Evolutionary conservation across 2,797 vertebrate genomes (phyloP).

Genomic region (Acrossocheilus wenchowensis): DNA sequence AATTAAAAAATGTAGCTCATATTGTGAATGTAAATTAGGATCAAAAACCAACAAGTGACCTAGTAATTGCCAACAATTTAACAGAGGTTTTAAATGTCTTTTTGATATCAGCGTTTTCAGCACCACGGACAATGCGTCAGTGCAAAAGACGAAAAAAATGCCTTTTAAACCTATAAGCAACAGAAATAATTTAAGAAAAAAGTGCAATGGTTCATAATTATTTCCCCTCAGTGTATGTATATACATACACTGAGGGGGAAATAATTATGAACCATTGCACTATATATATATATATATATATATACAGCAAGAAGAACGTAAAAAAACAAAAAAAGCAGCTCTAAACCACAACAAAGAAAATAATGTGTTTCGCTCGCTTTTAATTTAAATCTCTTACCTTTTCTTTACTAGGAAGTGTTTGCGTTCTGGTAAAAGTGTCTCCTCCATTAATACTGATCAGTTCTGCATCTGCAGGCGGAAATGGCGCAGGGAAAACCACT

Average conservation of each 20-base stretch:
- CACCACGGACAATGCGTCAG: no score
- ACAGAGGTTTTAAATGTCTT: rapidly evolving
- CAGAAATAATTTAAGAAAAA: background rate
- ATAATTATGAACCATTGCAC: no score
- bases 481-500: constrained; percentile 56
- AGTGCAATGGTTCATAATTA: no score
- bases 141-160: no score
- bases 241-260: no score
- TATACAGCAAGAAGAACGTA: no score
- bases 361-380: no score
- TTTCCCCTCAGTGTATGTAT: no score
- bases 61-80: no score
- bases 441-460: constrained; percentile 50
- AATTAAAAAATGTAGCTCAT: background rate
- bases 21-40: background rate
- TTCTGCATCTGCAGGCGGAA: constrained; percentile 59
- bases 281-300: no score
- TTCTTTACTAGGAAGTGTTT: constrained; percentile 19
- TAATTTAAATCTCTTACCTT: constrained; percentile 61
- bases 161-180: no score
- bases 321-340: background rate
- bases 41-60: background rate
- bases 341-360: background rate
- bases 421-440: no score
- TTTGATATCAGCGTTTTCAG: background rate